These are phyloP conservation scores for Rhyacophila brunnea DNA, from an alignment of 1,140 invertebrate genomes.

Conservation along the genomic window DNA sequence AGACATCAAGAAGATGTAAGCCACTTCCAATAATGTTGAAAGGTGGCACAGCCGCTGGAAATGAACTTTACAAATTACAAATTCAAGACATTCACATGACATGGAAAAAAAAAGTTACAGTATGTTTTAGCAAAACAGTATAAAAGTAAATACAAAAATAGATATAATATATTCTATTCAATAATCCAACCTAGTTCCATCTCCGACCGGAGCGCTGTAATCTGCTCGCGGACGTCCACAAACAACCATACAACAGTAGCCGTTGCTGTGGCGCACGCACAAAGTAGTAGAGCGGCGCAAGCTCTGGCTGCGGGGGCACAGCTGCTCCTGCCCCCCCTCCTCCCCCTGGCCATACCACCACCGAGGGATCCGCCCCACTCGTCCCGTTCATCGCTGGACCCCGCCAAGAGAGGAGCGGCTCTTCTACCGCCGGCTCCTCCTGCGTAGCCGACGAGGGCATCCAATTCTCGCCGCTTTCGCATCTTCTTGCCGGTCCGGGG, in stretches of 20 bases:
- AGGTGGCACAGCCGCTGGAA: too few relatives aligned
- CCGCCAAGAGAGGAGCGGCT: conserved; percentile 34
- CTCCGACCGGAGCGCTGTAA: conserved; percentile 61
- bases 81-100: too few relatives aligned
- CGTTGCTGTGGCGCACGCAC: conserved; percentile 63
- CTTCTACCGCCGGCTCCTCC: conserved; percentile 33
- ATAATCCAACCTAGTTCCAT: conserved; percentile 62
- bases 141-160: not conserved
- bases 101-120: too few relatives aligned
- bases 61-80: too few relatives aligned
- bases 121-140: too few relatives aligned
- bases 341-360: conserved; percentile 39
- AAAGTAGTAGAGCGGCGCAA: conserved; percentile 61
- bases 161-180: not conserved
- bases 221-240: conserved; percentile 66
- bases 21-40: too few relatives aligned
- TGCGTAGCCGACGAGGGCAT: conserved; percentile 53
- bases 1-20: too few relatives aligned
- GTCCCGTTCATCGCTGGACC: conserved; percentile 57
- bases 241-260: conserved; percentile 68
- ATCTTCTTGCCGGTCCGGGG: conserved; percentile 59
- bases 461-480: conserved; percentile 59
- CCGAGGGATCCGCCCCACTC: conserved; percentile 35
- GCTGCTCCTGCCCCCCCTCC: conserved; percentile 31
- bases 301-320: conserved; percentile 56